Conservation (phyloP, 2,797 vertebrate genomes). For the Perodicticus potto region DNA sequence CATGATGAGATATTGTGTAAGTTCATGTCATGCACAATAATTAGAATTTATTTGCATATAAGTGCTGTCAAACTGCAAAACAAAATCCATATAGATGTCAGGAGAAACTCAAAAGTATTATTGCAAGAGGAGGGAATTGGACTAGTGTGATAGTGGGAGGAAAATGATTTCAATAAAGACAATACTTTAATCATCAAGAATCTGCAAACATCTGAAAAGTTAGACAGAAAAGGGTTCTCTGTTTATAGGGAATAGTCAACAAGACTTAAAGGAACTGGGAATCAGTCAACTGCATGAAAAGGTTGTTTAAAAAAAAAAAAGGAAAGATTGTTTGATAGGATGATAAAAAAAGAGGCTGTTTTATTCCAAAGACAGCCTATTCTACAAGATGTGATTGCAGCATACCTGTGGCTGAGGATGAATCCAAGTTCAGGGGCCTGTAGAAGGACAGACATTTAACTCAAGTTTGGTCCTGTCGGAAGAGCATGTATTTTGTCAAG, state of each 20-base stretch:
- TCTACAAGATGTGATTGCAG: background rate
- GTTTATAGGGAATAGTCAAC: background rate
- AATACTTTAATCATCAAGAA: background rate
- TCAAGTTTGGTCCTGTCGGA: background rate
- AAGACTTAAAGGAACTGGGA: background rate
- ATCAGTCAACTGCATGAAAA: no score
- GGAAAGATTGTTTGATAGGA: background rate
- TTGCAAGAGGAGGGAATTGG: background rate
- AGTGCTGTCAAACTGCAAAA: background rate
- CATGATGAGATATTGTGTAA: background rate
- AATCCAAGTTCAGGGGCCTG: background rate
- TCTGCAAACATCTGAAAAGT: background rate
- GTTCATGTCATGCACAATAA: background rate
- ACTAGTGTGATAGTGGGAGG: background rate
- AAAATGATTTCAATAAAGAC: background rate
- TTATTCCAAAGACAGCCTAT: background rate
- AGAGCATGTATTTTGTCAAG: background rate
- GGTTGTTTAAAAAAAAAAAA: rapidly evolving
- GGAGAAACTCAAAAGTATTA: background rate
- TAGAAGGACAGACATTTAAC: background rate
- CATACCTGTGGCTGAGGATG: rapidly evolving
- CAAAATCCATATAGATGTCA: background rate
- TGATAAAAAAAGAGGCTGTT: background rate
- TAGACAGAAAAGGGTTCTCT: background rate
- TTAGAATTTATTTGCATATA: background rate